A percentile compares a stretch with the other conserved stretches of the same genome.
phyloP scores from a whole-genome alignment of 1,140 invertebrate species.

The Gryllus bimaculatus region DNA sequence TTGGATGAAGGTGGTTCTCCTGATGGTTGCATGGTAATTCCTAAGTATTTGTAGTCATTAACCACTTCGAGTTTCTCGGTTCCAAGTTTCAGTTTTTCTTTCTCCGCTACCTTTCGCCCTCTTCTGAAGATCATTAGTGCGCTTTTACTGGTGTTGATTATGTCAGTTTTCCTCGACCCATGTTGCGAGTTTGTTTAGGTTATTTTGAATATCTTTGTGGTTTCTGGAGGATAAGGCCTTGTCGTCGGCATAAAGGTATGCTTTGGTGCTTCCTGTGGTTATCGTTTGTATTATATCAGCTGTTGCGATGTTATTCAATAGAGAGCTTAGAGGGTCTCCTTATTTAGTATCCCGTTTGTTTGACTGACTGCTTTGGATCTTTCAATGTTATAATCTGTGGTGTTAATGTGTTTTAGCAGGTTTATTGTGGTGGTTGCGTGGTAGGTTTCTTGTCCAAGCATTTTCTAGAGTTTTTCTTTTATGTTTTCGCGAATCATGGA shows the following conservation, averaged over 20 bases:
- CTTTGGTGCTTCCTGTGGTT: neutral
- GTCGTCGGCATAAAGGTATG: neutral
- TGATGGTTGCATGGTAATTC: too few species aligned
- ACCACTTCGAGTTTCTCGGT: neutral
- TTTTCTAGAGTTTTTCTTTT: neutral
- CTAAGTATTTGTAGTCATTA: too few species aligned
- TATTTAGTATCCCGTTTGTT: neutral
- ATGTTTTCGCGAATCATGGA: neutral
- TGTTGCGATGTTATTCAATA: neutral
- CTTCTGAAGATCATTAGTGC: neutral
- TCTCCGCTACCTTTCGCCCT: neutral
- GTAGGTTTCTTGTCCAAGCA: neutral
- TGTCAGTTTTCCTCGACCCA: neutral
- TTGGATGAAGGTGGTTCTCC: too few species aligned
- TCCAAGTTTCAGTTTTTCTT: neutral
- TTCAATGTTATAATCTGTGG: neutral
- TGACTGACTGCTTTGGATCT: neutral
- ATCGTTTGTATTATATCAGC: neutral
- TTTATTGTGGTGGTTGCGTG: neutral
- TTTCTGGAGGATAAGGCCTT: neutral
- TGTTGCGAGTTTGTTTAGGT: neutral
- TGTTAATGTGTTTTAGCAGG: neutral
- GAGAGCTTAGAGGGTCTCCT: neutral
- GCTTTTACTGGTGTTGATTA: conserved; percentile 14
- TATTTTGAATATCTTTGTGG: neutral